phyloP scores from a whole-genome alignment of 1,140 invertebrate genomes.

The Hormaphis cornu region DNA sequence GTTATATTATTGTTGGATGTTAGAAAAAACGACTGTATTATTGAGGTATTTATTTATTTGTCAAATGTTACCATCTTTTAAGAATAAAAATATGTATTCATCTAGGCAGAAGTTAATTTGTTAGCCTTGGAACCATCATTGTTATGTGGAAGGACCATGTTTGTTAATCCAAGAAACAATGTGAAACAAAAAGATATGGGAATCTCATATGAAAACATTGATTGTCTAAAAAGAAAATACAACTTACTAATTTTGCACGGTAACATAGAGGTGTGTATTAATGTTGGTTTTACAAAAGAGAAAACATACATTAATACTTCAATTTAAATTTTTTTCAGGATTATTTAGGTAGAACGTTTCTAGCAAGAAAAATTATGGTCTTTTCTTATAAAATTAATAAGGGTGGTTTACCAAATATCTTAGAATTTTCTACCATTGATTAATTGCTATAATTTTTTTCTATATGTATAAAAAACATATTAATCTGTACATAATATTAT shows the following conservation, averaged over 20 bases:
- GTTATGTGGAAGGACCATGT: conserved; percentile 17
- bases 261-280: background rate
- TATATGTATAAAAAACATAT: background rate
- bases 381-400: conserved; percentile 13
- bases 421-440: background rate
- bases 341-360: conserved; percentile 16
- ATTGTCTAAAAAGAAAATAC: background rate
- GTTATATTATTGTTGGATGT: conserved; percentile 7
- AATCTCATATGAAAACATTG: conserved; percentile 8
- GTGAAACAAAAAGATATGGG: conserved; percentile 5
- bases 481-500: background rate
- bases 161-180: conserved; percentile 10
- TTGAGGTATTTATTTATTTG: background rate
- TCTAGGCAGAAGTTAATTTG: conserved; percentile 13
- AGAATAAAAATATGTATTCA: background rate
- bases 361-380: conserved; percentile 2
- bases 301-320: background rate
- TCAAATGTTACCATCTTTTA: background rate
- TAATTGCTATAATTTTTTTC: background rate
- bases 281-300: no score
- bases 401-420: conserved; percentile 7
- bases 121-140: conserved; percentile 5
- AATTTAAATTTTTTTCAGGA: background rate
- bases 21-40: conserved; percentile 9
- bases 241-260: background rate